These are phyloP conservation scores for Neodiprion pinetum DNA, from an alignment of 1,140 invertebrate genomes.

Conservation along the genomic window DNA sequence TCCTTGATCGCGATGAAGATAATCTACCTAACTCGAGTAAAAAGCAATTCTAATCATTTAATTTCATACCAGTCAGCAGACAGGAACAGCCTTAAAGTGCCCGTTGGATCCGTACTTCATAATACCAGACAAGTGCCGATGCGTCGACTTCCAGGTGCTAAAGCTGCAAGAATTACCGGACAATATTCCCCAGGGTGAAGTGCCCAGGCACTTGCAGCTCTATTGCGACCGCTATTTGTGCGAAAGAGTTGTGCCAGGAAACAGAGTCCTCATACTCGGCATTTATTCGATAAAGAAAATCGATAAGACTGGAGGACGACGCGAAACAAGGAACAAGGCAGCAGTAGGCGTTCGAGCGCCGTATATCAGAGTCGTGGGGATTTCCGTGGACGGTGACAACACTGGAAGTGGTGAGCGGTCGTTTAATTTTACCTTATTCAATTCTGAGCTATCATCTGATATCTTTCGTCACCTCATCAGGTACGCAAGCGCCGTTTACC, in stretches of 20 bases:
- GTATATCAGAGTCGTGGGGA: constrained; percentile 94
- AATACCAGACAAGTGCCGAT: constrained; percentile 95
- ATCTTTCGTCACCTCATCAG: constrained; percentile 33
- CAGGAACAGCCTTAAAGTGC: constrained; percentile 83
- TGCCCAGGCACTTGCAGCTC: constrained; percentile 94
- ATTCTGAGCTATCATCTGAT: constrained; percentile 30
- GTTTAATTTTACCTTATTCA: constrained; percentile 53
- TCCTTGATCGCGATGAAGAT: neutral
- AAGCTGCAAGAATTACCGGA: constrained; percentile 98
- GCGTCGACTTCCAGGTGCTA: constrained; percentile 91
- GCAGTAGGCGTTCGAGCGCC: constrained; percentile 92
- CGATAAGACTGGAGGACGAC: constrained; percentile 65
- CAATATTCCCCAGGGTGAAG: constrained; percentile 96
- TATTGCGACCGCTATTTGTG: constrained; percentile 96
- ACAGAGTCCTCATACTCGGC: constrained; percentile 91
- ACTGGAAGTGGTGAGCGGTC: constrained; percentile 73
- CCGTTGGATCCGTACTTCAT: constrained; percentile 98
- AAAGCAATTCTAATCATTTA: constrained; percentile 11
- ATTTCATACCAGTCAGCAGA: constrained; percentile 77
- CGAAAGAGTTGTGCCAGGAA: constrained; percentile 96
- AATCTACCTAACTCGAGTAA: constrained; percentile 11
- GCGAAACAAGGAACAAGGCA: constrained; percentile 80
- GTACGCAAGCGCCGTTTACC: constrained; percentile 64
- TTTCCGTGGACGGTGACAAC: constrained; percentile 80
- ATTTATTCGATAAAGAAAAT: constrained; percentile 98